These are phyloP conservation scores for Eonycteris spelaea DNA, from an alignment of 2,113 vertebrate genomes.

Conservation along the genomic window DNA sequence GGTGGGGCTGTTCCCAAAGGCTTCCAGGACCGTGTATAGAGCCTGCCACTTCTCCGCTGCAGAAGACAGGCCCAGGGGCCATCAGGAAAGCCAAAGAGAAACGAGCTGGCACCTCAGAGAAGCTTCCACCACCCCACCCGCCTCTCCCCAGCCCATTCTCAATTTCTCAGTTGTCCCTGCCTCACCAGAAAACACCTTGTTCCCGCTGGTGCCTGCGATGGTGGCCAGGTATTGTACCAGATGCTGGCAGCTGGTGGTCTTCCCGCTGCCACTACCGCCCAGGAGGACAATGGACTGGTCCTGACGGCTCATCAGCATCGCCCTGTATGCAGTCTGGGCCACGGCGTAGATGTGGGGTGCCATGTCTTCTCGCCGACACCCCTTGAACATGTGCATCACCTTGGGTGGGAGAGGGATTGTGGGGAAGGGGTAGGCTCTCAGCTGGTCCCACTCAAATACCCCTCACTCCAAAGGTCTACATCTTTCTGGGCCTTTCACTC, in stretches of 20 bases:
- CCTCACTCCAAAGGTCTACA: background rate
- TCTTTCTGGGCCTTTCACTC: background rate
- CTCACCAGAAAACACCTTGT: slow-evolving; percentile 95
- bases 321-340: slow-evolving; percentile 93
- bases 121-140: rapidly evolving
- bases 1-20: slow-evolving; percentile 95
- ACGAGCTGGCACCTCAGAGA: rapidly evolving
- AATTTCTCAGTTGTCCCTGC: background rate
- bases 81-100: background rate
- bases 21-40: slow-evolving; percentile 94
- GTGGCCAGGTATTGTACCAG: slow-evolving; percentile 95
- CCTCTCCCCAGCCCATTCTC: background rate
- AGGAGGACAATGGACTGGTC: slow-evolving; percentile 95
- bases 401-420: slow-evolving; percentile 46
- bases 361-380: slow-evolving; percentile 92
- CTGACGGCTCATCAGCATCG: slow-evolving; percentile 94
- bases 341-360: slow-evolving; percentile 95
- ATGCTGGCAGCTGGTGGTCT: slow-evolving; percentile 97
- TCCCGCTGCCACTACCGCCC: slow-evolving; percentile 93
- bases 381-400: slow-evolving; percentile 99
- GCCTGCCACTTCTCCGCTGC: slow-evolving; percentile 98
- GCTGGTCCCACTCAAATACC: background rate
- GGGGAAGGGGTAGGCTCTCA: background rate
- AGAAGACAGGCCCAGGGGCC: slow-evolving; percentile 51
- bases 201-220: slow-evolving; percentile 90